phyloP scores from a whole-genome alignment of 2,113 vertebrate species.

The cattle (Bos taurus) region DNA sequence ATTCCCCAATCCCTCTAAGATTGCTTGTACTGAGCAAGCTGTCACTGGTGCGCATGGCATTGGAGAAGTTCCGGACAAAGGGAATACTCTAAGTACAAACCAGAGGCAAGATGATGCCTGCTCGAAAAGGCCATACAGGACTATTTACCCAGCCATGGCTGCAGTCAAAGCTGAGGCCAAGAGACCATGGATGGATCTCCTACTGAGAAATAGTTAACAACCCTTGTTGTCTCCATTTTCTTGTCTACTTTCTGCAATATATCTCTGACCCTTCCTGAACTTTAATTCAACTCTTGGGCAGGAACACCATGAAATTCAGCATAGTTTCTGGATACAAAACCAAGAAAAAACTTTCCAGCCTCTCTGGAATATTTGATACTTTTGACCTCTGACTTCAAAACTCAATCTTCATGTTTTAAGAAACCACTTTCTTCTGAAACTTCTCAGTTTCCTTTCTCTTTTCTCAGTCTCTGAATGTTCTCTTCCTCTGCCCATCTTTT shows the following conservation, averaged over 20 bases:
- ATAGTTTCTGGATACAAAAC: background rate
- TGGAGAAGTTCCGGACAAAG: background rate
- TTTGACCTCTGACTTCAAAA: background rate
- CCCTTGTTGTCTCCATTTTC: background rate
- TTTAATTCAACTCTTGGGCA: background rate
- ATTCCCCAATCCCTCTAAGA: background rate
- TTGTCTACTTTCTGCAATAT: background rate
- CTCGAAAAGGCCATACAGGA: background rate
- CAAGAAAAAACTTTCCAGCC: background rate
- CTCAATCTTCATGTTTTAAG: background rate
- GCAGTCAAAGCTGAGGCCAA: background rate
- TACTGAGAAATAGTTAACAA: background rate
- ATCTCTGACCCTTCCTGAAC: background rate
- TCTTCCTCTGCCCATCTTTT: background rate
- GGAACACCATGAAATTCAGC: background rate
- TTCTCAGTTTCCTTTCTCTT: background rate
- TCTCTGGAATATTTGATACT: background rate
- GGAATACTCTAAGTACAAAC: background rate
- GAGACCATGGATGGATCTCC: background rate
- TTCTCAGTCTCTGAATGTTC: background rate
- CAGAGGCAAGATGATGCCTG: background rate
- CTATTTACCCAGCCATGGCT: background rate
- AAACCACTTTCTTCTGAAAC: background rate
- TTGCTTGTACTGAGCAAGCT: background rate
- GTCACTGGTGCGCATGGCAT: background rate